phyloP scores from a whole-genome alignment of 2,888 invertebrate species.

The Ctenicera cuprea region DNA sequence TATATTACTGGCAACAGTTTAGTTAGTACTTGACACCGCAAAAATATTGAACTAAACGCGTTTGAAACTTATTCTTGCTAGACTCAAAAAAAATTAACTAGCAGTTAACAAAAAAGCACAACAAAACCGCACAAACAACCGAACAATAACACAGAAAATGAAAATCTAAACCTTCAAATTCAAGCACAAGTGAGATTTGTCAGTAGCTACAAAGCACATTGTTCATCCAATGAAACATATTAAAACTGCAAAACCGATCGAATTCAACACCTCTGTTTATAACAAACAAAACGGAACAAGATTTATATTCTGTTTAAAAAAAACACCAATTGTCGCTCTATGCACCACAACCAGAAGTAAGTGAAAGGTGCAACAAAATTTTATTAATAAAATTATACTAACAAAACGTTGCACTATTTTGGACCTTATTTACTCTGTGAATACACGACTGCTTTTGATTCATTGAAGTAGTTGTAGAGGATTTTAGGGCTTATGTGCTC shows the following conservation, averaged over 20 bases:
- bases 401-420: not conserved
- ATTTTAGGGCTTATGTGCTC: constrained; percentile 22
- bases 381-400: constrained; percentile 41
- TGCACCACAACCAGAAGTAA: constrained; percentile 50
- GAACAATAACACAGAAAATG: not conserved
- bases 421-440: not conserved
- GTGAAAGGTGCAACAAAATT: constrained; percentile 54
- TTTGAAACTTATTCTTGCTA: no score
- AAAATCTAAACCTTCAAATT: constrained; percentile 1
- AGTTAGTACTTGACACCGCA: no score
- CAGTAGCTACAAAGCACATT: constrained; percentile 16
- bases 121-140: not conserved
- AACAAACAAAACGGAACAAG: constrained; percentile 64
- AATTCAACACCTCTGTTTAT: constrained; percentile 68
- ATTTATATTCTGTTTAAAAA: constrained; percentile 60
- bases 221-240: constrained; percentile 12
- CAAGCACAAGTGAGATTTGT: constrained; percentile 16
- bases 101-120: not conserved
- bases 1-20: no score
- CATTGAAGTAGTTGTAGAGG: not conserved
- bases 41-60: no score
- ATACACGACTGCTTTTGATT: not conserved
- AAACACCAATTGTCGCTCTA: constrained; percentile 55
- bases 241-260: constrained; percentile 38
- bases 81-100: no score